Base-by-base conservation (phyloP, 1,140 invertebrate genomes). In the Thalassaphorura encarpata region DNA sequence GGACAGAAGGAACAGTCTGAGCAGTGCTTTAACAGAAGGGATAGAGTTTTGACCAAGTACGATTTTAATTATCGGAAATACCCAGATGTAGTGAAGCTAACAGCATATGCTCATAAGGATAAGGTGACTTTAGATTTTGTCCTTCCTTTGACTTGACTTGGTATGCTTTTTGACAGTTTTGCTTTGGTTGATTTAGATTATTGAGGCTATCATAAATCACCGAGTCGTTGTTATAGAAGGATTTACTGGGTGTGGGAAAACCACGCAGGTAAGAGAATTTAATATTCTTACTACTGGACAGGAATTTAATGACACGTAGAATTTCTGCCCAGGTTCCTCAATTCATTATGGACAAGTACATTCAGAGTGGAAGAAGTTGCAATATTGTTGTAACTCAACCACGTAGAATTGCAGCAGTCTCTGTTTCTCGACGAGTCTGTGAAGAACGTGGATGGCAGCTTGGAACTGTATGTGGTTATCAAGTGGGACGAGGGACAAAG, bases 351-450 rank as follows among this genome's bases (percentile, higher is more conserved):
- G 84, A 95, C 70, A 72, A 82, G 54, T 80, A 78, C 68, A 76
- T 72, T 47, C 70, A 76, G 13, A 66, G 67, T 1, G 75, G 74
- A 19, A 70, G 71, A 47, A 73, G 77, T 23, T 89, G 87, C 67
- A 85, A 89, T 65, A 89, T 94, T 56, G 74, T 91, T 59, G 87
- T 91, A 2, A 93, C 89, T 0, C 88, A 93, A 67, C 90, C 90
- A 2, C 75, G 89, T 53, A 75, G 86, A 64, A 83, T 95, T 64
- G 87, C 89, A 6, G 89, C 89, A 23, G 80, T 87, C 42, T 85
- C 83, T 60, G 80, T 93, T 50, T 82, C 89, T 4, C 80, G 81
- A 62, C 71, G 87, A 61, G 86, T 93, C 1, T 78, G 81, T 51
- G 68, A 77, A n/a, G 89, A 93, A 72, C 73, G 87, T 67, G 74